These are phyloP conservation scores for Steinernema hermaphroditum DNA, from an alignment of 2,888 invertebrate species.

Conservation along the genomic window DNA sequence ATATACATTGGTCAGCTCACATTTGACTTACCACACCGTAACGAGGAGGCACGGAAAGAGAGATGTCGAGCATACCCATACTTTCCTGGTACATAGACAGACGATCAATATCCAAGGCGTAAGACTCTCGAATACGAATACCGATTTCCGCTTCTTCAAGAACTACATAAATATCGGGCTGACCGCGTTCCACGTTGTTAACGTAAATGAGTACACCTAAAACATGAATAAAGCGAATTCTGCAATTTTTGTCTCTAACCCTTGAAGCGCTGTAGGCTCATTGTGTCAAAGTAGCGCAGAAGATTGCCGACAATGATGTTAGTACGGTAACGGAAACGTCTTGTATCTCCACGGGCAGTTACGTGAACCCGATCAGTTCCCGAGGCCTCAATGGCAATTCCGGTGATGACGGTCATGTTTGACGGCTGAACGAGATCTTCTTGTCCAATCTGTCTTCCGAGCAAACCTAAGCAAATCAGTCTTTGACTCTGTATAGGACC, in stretches of 20 bases:
- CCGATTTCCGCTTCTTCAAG: constrained; percentile 65
- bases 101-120: constrained; percentile 60
- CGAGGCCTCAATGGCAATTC: constrained; percentile 61
- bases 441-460: constrained; percentile 60
- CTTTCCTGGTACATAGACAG: constrained; percentile 61
- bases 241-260: constrained; percentile 39
- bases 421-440: constrained; percentile 64
- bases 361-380: constrained; percentile 60
- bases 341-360: constrained; percentile 56
- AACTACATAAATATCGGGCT: constrained; percentile 65
- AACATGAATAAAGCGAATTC: neutral
- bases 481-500: too few species aligned
- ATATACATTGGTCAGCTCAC: neutral
- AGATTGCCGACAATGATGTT: constrained; percentile 64
- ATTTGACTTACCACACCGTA: constrained; percentile 57
- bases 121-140: constrained; percentile 62
- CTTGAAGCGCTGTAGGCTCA: constrained; percentile 62
- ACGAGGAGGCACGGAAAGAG: constrained; percentile 58
- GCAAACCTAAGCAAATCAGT: constrained; percentile 49
- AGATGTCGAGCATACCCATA: constrained; percentile 64
- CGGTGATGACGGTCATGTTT: constrained; percentile 64
- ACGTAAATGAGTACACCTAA: constrained; percentile 63
- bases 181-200: constrained; percentile 64
- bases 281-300: constrained; percentile 64
- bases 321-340: constrained; percentile 60